Conservation (phyloP, 2,888 invertebrate genomes). For the Stenichneumon culpator region DNA sequence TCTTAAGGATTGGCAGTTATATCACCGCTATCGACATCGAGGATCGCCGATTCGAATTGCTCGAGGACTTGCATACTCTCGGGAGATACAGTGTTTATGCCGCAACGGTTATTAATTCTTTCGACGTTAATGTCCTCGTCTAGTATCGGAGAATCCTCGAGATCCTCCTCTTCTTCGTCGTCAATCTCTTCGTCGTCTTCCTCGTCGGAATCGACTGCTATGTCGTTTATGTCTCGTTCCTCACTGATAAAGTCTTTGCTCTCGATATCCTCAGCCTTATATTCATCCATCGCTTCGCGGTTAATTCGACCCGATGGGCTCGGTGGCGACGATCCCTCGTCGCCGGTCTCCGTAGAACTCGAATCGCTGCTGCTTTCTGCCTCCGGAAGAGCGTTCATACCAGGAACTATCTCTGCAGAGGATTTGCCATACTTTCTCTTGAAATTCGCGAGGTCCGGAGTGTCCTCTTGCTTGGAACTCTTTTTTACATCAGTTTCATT, state of each 20-base stretch:
- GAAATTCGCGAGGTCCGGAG: background rate
- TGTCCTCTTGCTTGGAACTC: background rate
- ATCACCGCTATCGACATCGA: constrained; percentile 72
- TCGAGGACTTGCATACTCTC: constrained; percentile 79
- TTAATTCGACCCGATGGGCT: background rate
- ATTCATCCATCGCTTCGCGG: background rate
- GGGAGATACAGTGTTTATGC: constrained; percentile 74
- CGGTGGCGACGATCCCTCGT: constrained; percentile 59
- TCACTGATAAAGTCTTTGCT: constrained; percentile 20
- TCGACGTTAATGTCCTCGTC: constrained; percentile 69
- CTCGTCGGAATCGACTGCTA: constrained; percentile 47
- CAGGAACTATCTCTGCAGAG: constrained; percentile 4
- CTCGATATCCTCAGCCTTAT: background rate
- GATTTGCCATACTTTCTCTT: constrained; percentile 8
- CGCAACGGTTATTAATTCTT: constrained; percentile 70
- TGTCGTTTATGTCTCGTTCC: constrained; percentile 10
- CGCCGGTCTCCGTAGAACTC: constrained; percentile 61
- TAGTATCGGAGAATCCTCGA: constrained; percentile 67
- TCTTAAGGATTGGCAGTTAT: constrained; percentile 78
- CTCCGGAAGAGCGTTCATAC: constrained; percentile 38
- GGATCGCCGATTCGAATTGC: constrained; percentile 78
- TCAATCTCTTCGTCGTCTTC: constrained; percentile 64
- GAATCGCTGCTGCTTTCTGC: constrained; percentile 39
- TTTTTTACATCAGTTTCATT: background rate
- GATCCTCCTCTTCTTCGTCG: constrained; percentile 65